Evolutionary conservation across 2,797 vertebrate genomes (phyloP).

Genomic region (Sebastes minor): DNA sequence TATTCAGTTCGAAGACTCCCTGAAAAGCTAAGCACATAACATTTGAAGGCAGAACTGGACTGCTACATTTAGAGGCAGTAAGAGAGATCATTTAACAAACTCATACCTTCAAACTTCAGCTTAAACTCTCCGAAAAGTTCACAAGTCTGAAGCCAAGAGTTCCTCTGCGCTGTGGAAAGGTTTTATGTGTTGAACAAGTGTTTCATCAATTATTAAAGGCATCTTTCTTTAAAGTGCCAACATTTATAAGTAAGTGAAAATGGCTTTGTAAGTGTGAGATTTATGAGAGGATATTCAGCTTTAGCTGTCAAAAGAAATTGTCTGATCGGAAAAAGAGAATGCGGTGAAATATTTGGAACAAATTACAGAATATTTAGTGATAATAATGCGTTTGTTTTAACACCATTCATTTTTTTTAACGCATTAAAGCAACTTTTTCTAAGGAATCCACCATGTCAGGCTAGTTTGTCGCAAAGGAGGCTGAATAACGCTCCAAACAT

Average conservation of each 20-base stretch:
- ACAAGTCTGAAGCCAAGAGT: background rate
- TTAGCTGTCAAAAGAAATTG: background rate
- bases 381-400: no score
- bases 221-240: slow-evolving; percentile 12
- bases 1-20: background rate
- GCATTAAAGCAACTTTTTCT: no score
- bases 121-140: background rate
- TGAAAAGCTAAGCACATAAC: background rate
- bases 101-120: background rate
- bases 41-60: background rate
- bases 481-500: no score
- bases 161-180: background rate
- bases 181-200: background rate
- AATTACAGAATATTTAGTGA: background rate
- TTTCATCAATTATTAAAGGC: slow-evolving; percentile 23
- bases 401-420: no score
- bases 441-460: rapidly evolving
- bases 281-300: background rate
- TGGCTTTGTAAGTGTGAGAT: background rate
- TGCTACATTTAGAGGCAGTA: background rate
- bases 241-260: slow-evolving; percentile 9
- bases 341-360: background rate
- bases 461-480: no score
- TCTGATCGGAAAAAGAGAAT: background rate
- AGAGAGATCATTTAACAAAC: background rate